These are phyloP conservation scores for Drosophila nigrodunni DNA, from an alignment of 1,140 invertebrate genomes.

Conservation along the genomic window DNA sequence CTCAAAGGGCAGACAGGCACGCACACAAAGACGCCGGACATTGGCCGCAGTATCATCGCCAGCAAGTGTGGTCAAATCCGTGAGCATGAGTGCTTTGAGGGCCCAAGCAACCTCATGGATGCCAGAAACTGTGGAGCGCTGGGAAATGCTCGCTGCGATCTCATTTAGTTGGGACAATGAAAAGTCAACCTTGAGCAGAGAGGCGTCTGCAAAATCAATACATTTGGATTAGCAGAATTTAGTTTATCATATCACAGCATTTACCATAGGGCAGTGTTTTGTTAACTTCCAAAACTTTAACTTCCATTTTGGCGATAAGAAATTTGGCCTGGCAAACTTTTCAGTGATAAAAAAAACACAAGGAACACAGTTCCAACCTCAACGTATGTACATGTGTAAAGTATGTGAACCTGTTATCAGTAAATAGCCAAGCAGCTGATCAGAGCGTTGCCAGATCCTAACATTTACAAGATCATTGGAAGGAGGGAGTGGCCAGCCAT, in stretches of 20 bases:
- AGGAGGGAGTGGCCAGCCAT: not conserved
- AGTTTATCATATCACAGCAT: not conserved
- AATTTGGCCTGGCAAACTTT: not conserved
- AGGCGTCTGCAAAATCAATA: conserved; percentile 48
- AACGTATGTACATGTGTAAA: conserved; percentile 35
- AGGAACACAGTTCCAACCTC: conserved; percentile 18
- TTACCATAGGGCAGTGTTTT: conserved; percentile 72
- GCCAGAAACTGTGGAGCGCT: conserved; percentile 63
- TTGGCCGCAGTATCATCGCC: conserved; percentile 95
- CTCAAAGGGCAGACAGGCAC: conserved; percentile 68
- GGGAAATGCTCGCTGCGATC: conserved; percentile 62
- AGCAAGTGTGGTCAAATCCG: conserved; percentile 96
- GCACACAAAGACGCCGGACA: conserved; percentile 90
- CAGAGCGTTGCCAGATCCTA: conserved; percentile 51
- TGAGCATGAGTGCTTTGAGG: conserved; percentile 91
- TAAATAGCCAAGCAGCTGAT: conserved; percentile 49
- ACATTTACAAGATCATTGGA: conserved; percentile 17
- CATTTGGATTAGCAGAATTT: not conserved
- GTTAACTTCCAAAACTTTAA: conserved; percentile 58
- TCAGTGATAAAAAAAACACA: conserved; percentile 9
- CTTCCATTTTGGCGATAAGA: conserved; percentile 46
- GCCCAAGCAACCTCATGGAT: conserved; percentile 89
- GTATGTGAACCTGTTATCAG: conserved; percentile 57
- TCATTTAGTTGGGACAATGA: conserved; percentile 67
- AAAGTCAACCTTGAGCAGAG: conserved; percentile 55